A percentile compares a stretch with the other conserved stretches of the same genome.
Conservation (phyloP, 1,140 invertebrate genomes). For the Saccostrea cuccullata region DNA sequence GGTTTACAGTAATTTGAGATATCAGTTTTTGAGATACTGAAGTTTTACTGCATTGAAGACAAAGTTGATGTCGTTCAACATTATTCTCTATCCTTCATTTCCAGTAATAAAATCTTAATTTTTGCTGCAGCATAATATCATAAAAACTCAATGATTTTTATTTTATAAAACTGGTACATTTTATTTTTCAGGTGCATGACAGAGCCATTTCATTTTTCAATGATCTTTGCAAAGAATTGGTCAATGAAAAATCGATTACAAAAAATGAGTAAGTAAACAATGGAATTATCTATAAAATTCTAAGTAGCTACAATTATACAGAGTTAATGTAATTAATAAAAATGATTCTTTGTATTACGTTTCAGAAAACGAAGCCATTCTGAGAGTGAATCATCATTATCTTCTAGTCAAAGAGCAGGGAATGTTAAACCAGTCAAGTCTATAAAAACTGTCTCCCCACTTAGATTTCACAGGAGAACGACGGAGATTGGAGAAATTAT, state of each 20-base stretch:
- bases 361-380: neutral
- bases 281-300: neutral
- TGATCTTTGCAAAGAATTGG: conserved; percentile 73
- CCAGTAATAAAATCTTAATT: neutral
- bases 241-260: conserved; percentile 62
- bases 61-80: neutral
- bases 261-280: conserved; percentile 36
- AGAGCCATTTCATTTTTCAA: conserved; percentile 75
- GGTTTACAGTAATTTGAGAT: neutral
- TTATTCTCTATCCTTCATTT: neutral
- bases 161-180: neutral
- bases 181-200: conserved; percentile 71
- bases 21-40: neutral
- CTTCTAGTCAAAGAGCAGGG: neutral
- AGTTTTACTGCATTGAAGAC: neutral
- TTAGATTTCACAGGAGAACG: neutral
- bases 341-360: neutral
- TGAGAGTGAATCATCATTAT: neutral
- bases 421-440: neutral
- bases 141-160: neutral
- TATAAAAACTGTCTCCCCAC: neutral
- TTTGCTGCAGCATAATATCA: neutral
- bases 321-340: no score
- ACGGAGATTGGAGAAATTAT: conserved; percentile 25
- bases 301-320: no score